Conservation (phyloP, 2,888 invertebrate species). For the Pecten maximus region DNA sequence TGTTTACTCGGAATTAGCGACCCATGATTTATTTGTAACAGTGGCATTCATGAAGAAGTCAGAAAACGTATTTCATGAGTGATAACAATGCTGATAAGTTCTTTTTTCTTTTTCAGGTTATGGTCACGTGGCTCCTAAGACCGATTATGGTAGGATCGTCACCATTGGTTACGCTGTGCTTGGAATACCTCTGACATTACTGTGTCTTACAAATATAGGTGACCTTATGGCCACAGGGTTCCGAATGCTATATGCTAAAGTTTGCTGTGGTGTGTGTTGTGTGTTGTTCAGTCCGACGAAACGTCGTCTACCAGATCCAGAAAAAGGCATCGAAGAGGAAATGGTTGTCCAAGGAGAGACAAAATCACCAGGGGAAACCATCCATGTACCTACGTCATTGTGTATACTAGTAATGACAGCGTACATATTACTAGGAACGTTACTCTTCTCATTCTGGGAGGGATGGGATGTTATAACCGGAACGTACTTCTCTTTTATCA, state of each 20-base stretch:
- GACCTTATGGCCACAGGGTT: conserved; percentile 82
- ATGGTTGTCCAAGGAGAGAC: conserved; percentile 68
- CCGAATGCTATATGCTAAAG: conserved; percentile 85
- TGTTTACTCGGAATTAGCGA: no score
- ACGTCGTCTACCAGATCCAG: conserved; percentile 68
- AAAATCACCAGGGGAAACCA: conserved; percentile 75
- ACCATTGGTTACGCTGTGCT: conserved; percentile 81
- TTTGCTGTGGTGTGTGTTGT: conserved; percentile 80
- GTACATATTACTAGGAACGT: conserved; percentile 80
- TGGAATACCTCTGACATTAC: conserved; percentile 80
- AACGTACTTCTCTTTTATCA: conserved; percentile 82
- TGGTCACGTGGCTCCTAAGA: conserved; percentile 81
- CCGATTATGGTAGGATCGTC: conserved; percentile 77
- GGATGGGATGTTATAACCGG: conserved; percentile 78
- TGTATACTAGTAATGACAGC: conserved; percentile 80
- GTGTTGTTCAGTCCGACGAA: conserved; percentile 71
- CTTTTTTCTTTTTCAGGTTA: conserved; percentile 77
- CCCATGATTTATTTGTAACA: no score
- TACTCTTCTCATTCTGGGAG: conserved; percentile 81
- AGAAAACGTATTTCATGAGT: no score
- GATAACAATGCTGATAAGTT: no score
- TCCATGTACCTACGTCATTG: conserved; percentile 81
- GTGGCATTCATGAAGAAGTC: no score
- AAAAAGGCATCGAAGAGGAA: conserved; percentile 67
- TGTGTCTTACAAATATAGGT: conserved; percentile 81